Evolutionary conservation across 2,888 invertebrate species (phyloP), one percentile per base, ranked within the genome.

Genomic region (Cabera pusaria): DNA sequence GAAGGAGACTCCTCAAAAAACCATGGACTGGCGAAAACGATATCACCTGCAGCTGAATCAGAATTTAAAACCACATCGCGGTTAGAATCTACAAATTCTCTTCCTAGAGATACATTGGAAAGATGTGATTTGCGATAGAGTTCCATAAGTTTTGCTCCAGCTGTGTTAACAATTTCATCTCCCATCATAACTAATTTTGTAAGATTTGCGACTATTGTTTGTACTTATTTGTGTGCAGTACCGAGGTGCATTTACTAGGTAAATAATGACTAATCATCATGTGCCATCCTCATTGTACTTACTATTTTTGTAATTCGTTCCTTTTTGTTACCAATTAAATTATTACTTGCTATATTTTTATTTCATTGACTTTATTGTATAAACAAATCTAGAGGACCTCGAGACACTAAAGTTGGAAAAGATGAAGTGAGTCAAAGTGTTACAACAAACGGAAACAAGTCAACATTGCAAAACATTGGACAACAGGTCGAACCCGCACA

Each of bases 201-300:
- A 31, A 18, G 24, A 33, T 32, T 32, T 22, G 32, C n/a, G n/a
- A n/a, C n/a, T n/a, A n/a, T 26, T 34, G 10, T 31, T 40, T 41
- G 45, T 53, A 41, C 42, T 53, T 48, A 43, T 38, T 36, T 42
- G 37, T 50, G 40, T 44, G 37, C 31, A 55, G 68, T 73, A 74
- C 69, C 74, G 49, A 59, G 48, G 49, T 70, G 72, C 75, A 76
- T 75, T 75, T 74, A 70, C 49, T 46, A 47, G 50, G 49, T 50
- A 57, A 53, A 34, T 40, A 40, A 44, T 47, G 49, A 64, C 58
- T 65, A 61, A 62, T 54, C 49, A 10, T 35, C 41, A 58, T 62
- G 73, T 72, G 72, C 67, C 76, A 72, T 73, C 54, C 59, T 44
- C 44, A 63, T 44, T 48, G 47, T 59, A 40, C 24, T 11, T 39